Conservation (phyloP, 2,113 vertebrate species). For the Limanda limanda region DNA sequence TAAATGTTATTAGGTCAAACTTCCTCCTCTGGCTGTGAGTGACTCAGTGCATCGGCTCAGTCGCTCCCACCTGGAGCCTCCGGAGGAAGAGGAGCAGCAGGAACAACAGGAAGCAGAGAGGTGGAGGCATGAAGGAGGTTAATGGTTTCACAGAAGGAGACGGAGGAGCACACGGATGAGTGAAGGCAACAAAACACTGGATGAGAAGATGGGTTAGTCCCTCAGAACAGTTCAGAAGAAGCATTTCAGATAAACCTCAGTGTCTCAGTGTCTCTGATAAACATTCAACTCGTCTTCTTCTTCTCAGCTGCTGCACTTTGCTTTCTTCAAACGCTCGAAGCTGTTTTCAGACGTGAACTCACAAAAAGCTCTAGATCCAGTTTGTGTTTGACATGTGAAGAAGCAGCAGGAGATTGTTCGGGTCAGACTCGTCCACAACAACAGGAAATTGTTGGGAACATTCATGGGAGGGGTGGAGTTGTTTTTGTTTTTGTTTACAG, state of each 20-base stretch:
- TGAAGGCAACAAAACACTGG: conserved; percentile 8
- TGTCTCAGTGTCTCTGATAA: background rate
- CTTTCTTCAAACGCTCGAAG: background rate
- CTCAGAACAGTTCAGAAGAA: conserved; percentile 20
- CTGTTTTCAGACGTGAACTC: background rate
- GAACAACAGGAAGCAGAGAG: background rate
- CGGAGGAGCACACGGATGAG: conserved; percentile 7
- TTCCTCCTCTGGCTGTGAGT: conserved; percentile 36
- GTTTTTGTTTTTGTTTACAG: too few species aligned
- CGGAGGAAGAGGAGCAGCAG: conserved; percentile 8
- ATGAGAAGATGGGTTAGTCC: background rate
- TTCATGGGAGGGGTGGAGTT: too few species aligned
- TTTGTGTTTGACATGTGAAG: too few species aligned
- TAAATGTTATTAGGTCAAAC: conserved; percentile 59
- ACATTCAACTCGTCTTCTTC: background rate
- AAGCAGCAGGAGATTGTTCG: too few species aligned
- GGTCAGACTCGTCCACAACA: too few species aligned
- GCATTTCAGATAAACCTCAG: background rate
- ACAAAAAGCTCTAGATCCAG: too few species aligned
- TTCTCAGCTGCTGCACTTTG: background rate
- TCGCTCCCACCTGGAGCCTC: conserved; percentile 18
- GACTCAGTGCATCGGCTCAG: conserved; percentile 30
- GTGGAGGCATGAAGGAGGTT: background rate
- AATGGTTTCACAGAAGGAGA: background rate
- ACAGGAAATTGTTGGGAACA: too few species aligned